A percentile compares a stretch with the other conserved stretches of the same genome.
Evolutionary conservation across 1,140 invertebrate genomes (phyloP).

Genomic region (Paraescarpia echinospica): DNA sequence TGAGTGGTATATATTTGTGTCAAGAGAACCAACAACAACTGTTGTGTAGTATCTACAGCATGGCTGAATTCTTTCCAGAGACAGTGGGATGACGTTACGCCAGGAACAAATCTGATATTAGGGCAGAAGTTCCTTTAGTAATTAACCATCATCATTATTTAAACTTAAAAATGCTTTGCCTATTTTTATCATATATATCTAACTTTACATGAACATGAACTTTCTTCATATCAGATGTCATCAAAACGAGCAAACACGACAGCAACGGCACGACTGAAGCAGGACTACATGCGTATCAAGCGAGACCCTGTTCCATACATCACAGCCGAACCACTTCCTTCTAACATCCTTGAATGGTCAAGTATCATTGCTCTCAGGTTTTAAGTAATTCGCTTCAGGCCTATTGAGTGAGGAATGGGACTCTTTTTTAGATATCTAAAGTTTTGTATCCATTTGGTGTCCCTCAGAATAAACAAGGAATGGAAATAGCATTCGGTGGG

Average conservation of each 20-base stretch:
- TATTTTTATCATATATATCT: background rate
- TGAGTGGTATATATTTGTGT: too few species aligned
- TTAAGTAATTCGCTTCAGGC: background rate
- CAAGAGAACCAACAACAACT: too few species aligned
- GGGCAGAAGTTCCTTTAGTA: background rate
- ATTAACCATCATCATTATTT: background rate
- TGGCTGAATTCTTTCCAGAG: too few species aligned
- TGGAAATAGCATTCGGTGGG: too few species aligned
- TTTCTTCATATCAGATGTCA: conserved; percentile 28
- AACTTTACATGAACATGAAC: background rate
- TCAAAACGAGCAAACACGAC: conserved; percentile 53
- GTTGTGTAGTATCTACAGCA: too few species aligned
- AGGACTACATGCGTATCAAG: conserved; percentile 92
- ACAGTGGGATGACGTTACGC: too few species aligned
- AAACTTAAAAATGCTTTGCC: background rate
- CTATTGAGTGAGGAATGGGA: background rate
- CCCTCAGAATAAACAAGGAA: too few species aligned
- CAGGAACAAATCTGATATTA: background rate
- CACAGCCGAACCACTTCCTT: conserved; percentile 86
- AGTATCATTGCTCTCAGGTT: background rate
- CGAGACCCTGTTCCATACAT: conserved; percentile 96
- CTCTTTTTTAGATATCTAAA: background rate
- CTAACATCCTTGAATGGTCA: conserved; percentile 95
- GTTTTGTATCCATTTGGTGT: background rate
- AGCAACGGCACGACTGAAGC: conserved; percentile 85